These are phyloP conservation scores for Pardalotus punctatus DNA, from an alignment of 2,113 vertebrate species.

Conservation along the genomic window DNA sequence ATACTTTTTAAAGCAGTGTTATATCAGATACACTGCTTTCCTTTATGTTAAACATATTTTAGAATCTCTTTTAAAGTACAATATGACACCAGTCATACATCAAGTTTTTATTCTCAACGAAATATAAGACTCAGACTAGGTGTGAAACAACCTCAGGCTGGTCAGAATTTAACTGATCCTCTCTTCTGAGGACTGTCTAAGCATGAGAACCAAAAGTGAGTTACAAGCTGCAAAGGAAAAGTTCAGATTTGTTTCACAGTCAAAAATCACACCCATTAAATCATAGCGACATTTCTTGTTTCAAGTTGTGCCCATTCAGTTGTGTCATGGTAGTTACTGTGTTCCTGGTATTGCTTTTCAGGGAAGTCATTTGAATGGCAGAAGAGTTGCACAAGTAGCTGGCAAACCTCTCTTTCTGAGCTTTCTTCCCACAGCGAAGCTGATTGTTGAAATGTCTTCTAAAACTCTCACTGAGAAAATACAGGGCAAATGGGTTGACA, in stretches of 20 bases:
- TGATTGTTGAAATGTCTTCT: conserved; percentile 90
- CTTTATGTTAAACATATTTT: background rate
- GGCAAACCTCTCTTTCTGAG: conserved; percentile 71
- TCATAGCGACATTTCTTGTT: conserved; percentile 76
- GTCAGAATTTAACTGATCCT: background rate
- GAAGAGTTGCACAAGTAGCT: conserved; percentile 88
- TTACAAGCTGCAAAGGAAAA: background rate
- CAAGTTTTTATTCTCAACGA: background rate
- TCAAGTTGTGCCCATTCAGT: conserved; percentile 72
- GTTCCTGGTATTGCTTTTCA: conserved; percentile 83
- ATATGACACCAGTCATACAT: background rate
- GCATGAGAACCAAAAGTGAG: background rate
- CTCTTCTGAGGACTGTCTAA: background rate
- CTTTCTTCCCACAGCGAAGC: conserved; percentile 74
- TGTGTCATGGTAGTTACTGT: conserved; percentile 64
- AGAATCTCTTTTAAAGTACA: background rate
- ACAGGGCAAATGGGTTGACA: conserved; percentile 92
- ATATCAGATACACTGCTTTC: background rate
- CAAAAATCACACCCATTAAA: background rate
- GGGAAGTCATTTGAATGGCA: conserved; percentile 86
- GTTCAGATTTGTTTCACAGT: background rate
- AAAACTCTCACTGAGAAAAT: conserved; percentile 92
- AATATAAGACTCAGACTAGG: background rate
- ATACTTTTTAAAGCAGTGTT: background rate
- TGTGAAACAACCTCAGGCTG: background rate